A percentile compares a stretch with the other conserved stretches of the same genome.
phyloP scores from a whole-genome alignment of 2,113 vertebrate species.

The Phaethon lepturus region DNA sequence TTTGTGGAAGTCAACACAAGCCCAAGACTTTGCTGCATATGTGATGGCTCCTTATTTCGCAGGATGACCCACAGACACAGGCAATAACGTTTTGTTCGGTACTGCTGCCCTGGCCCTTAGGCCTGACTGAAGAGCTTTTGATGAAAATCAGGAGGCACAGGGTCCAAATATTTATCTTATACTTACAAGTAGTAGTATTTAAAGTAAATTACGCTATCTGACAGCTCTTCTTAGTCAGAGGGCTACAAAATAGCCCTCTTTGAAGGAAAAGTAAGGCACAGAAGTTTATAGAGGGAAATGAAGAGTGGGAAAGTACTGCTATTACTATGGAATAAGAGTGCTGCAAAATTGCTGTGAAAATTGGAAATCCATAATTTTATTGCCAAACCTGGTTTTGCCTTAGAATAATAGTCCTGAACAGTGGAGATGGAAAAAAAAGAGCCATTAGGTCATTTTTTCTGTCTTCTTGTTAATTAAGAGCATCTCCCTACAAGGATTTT shows the following conservation, averaged over 20 bases:
- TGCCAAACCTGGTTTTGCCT: slow-evolving; percentile 34
- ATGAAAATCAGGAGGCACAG: background rate
- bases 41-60: background rate
- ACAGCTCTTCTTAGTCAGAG: background rate
- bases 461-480: slow-evolving; percentile 56
- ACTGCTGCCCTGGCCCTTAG: background rate
- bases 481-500: slow-evolving; percentile 33
- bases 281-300: slow-evolving; percentile 10
- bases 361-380: slow-evolving; percentile 46
- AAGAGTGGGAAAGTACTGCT: background rate
- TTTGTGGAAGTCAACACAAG: background rate
- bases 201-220: slow-evolving; percentile 7
- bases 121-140: background rate
- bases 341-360: slow-evolving; percentile 37
- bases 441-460: slow-evolving; percentile 28
- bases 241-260: background rate
- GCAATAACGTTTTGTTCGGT: background rate
- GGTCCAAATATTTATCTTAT: slow-evolving; percentile 19
- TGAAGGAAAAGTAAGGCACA: background rate
- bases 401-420: slow-evolving; percentile 25
- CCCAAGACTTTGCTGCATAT: background rate
- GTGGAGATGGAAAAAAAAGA: slow-evolving; percentile 7
- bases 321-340: background rate
- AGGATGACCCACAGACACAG: background rate
- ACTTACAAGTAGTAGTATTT: background rate